Evolutionary conservation across 2,888 invertebrate genomes (phyloP).

Genomic region (Leuctra nigra): DNA sequence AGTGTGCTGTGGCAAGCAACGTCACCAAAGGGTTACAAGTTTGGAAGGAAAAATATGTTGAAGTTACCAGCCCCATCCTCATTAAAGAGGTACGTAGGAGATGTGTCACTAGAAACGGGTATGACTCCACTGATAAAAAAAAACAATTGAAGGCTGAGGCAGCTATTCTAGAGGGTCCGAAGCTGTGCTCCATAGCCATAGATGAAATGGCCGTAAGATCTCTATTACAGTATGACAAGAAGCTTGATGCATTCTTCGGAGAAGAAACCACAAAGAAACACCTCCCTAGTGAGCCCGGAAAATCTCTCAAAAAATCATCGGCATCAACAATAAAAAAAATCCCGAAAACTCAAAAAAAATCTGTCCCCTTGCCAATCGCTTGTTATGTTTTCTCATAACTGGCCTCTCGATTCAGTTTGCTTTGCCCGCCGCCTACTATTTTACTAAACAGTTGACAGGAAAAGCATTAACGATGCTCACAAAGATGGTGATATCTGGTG

Average conservation of each 20-base stretch:
- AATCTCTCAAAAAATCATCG: background rate
- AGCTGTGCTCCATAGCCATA: no score
- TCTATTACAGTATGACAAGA: background rate
- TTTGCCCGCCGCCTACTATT: background rate
- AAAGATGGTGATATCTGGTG: background rate
- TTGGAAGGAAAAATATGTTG: no score
- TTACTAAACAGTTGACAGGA: background rate
- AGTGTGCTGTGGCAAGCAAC: no score
- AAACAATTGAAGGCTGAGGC: no score
- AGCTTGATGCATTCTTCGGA: background rate
- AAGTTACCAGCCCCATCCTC: no score
- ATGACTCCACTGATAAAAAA: no score
- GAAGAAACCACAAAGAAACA: background rate
- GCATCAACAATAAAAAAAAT: background rate
- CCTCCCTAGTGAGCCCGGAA: background rate
- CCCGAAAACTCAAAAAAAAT: background rate
- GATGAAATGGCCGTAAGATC: no score
- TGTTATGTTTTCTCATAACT: background rate
- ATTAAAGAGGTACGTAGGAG: no score
- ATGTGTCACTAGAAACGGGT: no score
- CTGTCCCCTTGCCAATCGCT: background rate
- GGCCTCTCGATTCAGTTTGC: background rate
- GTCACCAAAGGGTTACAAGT: no score
- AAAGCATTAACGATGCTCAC: background rate
- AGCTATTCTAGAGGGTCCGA: no score